phyloP scores from a whole-genome alignment of 92 coral and sea anemone species.

The Actinostola sp. region DNA sequence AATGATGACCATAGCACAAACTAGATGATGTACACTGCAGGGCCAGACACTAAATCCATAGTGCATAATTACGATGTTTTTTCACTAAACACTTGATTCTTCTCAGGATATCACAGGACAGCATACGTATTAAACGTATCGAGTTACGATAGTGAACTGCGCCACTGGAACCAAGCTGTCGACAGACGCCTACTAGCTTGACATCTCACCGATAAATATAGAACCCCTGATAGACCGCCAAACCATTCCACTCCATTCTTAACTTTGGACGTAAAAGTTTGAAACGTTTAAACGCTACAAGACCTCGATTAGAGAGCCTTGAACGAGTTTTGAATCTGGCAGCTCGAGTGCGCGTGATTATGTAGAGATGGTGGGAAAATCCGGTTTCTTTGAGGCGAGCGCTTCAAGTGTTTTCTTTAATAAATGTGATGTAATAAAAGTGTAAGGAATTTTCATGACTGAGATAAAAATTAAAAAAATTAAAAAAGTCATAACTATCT shows the following conservation, averaged over 20 bases:
- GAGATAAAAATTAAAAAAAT: background rate
- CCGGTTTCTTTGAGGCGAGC: too few relatives aligned
- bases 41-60: too few relatives aligned
- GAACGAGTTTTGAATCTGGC: too few relatives aligned
- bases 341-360: too few relatives aligned
- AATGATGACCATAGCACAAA: too few relatives aligned
- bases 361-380: too few relatives aligned
- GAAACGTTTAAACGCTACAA: too few relatives aligned
- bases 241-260: background rate
- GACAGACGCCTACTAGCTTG: background rate
- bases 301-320: too few relatives aligned
- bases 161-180: background rate
- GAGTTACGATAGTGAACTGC: conserved; percentile 1
- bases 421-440: too few relatives aligned
- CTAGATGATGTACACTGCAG: too few relatives aligned
- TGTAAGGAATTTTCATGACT: background rate
- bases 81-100: background rate
- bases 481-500: background rate
- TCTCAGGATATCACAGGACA: background rate
- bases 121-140: background rate
- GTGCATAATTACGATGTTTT: background rate
- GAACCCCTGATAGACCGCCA: background rate
- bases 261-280: too few relatives aligned
- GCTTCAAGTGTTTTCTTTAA: too few relatives aligned
- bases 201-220: background rate